A percentile compares a stretch with the other conserved stretches of the same genome.
These are phyloP conservation scores for Catotricha subobsoleta DNA, from an alignment of 2,888 invertebrate genomes.

Conservation along the genomic window DNA sequence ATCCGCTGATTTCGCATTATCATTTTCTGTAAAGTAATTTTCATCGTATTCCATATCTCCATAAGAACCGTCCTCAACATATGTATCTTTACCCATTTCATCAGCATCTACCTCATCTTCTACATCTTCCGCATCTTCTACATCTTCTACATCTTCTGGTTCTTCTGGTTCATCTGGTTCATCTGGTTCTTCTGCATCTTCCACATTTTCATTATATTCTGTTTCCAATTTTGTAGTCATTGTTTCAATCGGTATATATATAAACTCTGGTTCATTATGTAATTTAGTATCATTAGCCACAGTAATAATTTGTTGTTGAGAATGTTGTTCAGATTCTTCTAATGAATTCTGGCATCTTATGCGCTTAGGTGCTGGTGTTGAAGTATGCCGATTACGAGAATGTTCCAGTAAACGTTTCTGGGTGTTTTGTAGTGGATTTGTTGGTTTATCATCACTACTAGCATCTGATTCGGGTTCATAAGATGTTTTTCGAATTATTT, in stretches of 20 bases:
- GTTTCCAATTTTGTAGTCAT: conserved; percentile 48
- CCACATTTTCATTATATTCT: conserved; percentile 41
- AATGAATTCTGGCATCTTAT: conserved; percentile 40
- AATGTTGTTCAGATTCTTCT: conserved; percentile 38
- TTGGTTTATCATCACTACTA: conserved; percentile 40
- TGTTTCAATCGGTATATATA: conserved; percentile 29
- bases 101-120: too few species aligned
- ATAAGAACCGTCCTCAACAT: conserved; percentile 46
- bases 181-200: conserved; percentile 41
- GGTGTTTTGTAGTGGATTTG: conserved; percentile 25
- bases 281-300: conserved; percentile 17
- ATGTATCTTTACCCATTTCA: conserved; percentile 44
- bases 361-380: conserved; percentile 10
- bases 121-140: too few species aligned
- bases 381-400: conserved; percentile 18
- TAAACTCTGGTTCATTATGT: conserved; percentile 26
- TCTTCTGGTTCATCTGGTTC: too few species aligned
- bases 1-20: conserved; percentile 20
- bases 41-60: conserved; percentile 39
- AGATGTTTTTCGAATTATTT: conserved; percentile 19
- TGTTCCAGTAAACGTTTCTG: conserved; percentile 27
- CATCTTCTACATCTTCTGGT: too few species aligned
- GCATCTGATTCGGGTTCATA: conserved; percentile 47
- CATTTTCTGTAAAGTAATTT: conserved; percentile 30
- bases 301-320: conserved; percentile 35